These are phyloP conservation scores for Dicaeum eximium DNA, from an alignment of 2,113 vertebrate genomes.

Conservation along the genomic window DNA sequence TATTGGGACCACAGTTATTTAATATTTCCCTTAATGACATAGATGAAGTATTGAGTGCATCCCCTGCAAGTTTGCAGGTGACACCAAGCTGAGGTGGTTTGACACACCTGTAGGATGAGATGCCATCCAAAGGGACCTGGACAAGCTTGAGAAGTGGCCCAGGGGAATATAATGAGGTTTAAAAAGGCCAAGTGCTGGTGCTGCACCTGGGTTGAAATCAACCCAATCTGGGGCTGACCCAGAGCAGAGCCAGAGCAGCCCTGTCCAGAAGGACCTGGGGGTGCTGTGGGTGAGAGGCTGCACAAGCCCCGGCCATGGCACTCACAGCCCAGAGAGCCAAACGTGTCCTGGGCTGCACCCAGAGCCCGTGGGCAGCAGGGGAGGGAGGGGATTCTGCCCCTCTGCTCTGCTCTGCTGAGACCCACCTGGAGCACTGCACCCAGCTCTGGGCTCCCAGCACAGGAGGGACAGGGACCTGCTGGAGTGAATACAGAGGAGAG, in stretches of 20 bases:
- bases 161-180: accelerated
- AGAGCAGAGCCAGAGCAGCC: not conserved
- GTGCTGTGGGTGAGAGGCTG: not conserved
- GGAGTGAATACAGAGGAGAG: accelerated
- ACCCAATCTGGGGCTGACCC: too few relatives aligned
- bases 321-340: not conserved
- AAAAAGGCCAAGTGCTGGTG: not conserved
- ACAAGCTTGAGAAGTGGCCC: not conserved
- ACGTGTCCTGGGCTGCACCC: not conserved
- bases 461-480: not conserved
- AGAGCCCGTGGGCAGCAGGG: not conserved
- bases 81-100: not conserved
- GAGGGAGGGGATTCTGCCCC: not conserved
- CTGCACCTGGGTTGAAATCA: accelerated
- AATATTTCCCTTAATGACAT: not conserved
- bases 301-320: not conserved
- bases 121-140: not conserved
- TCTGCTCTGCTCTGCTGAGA: not conserved
- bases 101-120: not conserved
- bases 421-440: not conserved
- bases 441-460: not conserved
- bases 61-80: not conserved
- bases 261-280: not conserved
- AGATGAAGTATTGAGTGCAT: not conserved
- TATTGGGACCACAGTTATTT: not conserved